phyloP scores from a whole-genome alignment of 2,888 invertebrate species.

The Coleophora deauratella region DNA sequence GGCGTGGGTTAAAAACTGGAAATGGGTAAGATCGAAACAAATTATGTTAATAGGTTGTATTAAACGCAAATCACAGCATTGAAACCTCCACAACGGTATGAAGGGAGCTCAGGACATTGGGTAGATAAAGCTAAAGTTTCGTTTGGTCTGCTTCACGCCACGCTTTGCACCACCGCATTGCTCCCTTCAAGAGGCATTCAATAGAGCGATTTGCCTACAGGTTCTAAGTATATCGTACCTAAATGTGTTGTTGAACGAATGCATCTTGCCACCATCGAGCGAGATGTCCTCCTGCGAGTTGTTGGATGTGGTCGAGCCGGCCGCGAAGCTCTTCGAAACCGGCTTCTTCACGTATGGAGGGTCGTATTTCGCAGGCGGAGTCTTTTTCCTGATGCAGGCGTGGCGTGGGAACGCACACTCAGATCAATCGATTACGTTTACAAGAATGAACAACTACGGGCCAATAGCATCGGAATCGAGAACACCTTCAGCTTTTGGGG shows the following conservation, averaged over 20 bases:
- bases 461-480: constrained; percentile 35
- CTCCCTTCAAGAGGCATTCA: too few relatives aligned
- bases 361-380: constrained; percentile 90
- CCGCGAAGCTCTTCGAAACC: constrained; percentile 81
- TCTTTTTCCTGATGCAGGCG: constrained; percentile 85
- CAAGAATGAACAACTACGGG: constrained; percentile 33
- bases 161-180: too few relatives aligned
- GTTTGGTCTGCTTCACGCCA: too few relatives aligned
- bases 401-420: constrained; percentile 73
- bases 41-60: too few relatives aligned
- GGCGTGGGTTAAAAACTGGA: too few relatives aligned
- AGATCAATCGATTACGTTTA: constrained; percentile 73
- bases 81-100: too few relatives aligned
- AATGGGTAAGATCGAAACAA: too few relatives aligned
- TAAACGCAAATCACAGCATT: too few relatives aligned
- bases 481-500: constrained; percentile 30
- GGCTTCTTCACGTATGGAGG: constrained; percentile 91
- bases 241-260: constrained; percentile 85
- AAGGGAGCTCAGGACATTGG: too few relatives aligned
- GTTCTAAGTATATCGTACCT: constrained; percentile 68
- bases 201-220: neutral
- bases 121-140: too few relatives aligned
- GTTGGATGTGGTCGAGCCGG: constrained; percentile 78
- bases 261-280: constrained; percentile 87
- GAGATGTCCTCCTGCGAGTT: constrained; percentile 87